Evolutionary conservation across 2,113 vertebrate species (phyloP).

Genomic region (Corvus moneduloides): DNA sequence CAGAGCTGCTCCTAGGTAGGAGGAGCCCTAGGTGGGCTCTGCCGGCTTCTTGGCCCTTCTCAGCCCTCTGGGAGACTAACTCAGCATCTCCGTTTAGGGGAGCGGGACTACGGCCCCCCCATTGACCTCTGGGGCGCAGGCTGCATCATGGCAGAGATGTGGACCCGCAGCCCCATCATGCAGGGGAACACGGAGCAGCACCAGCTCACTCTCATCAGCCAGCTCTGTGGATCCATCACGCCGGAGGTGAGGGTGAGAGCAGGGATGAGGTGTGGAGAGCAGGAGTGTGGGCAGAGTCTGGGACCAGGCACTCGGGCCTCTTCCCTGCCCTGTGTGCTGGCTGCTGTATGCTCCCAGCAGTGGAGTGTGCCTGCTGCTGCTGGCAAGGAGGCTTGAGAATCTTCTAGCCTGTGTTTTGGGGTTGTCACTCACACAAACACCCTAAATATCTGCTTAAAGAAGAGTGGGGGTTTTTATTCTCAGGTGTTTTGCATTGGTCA

Average conservation of each 20-base stretch:
- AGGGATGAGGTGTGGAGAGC: rapidly evolving
- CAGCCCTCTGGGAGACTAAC: not conserved
- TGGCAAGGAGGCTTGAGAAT: not conserved
- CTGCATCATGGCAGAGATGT: conserved; percentile 99
- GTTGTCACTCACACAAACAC: not conserved
- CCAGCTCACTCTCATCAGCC: conserved; percentile 97
- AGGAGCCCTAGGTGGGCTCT: not conserved
- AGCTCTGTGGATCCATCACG: conserved; percentile 96
- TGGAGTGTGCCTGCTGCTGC: not conserved
- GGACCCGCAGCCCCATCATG: conserved; percentile 99
- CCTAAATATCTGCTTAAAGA: not conserved
- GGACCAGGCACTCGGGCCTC: rapidly evolving
- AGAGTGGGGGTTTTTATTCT: not conserved
- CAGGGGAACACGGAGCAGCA: conserved; percentile 98
- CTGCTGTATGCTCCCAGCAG: not conserved
- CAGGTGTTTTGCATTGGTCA: not conserved
- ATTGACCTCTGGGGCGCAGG: conserved; percentile 97
- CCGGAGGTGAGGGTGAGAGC: conserved; percentile 78
- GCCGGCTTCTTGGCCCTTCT: not conserved
- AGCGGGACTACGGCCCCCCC: conserved; percentile 95
- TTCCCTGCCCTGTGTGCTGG: not conserved
- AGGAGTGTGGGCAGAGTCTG: not conserved
- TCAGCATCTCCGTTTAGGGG: conserved; percentile 74
- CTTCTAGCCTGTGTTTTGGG: not conserved
- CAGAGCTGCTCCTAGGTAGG: conserved; percentile 93